Base-by-base conservation (phyloP, 2,888 invertebrate species). In the Sympetrum striolatum region DNA sequence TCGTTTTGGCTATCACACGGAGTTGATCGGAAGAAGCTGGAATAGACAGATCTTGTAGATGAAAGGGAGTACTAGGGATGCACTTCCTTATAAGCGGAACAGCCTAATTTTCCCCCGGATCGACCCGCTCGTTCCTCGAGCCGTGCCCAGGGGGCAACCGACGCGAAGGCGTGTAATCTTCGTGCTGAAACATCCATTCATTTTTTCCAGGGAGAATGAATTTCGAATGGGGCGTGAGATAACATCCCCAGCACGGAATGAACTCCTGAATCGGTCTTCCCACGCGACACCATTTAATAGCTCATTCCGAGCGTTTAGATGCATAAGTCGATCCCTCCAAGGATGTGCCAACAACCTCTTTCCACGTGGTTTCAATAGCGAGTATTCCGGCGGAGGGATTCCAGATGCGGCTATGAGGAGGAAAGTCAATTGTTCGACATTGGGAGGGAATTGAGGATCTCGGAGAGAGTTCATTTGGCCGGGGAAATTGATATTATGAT, bases 21-120 rank as follows among this genome's bases (percentile, higher is more conserved):
- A 82, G 25, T 58, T 58, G 60, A 86, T 86, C 86, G 60, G 39
- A 60, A 37, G 58, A 60, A 58, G 60, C 60, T 60, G 39, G 60
- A 86, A 86, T 86, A 60, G 37, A 86, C 86, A 86, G 60, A 64
- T 86, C 37, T 48, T 60, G 86, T 37, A 58, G 58, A 82, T 82
- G 82, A 82, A 82, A 82, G 58, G 82, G 58, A 58, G 53, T 58
- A 31, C 53, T 82, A 35, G 22, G 22, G 35, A 35, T 31, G 35
- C 25, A 15, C 12, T 39, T 86, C 86, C 86, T 37, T 86, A 86
- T 86, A 37, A 35, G 82, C 10, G 15, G 3, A 25, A 35, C 35
- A 82, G 15, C 82, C 82, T 82, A 82, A 82, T 82, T 37, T 58
- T 37, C 80, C 35, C 58, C 35, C 35, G 31, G 58, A 64, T 64